Percentiles rank a stretch among this genome's conserved stretches.
Conservation (phyloP, 2,888 invertebrate genomes). For the Nineta flava region DNA sequence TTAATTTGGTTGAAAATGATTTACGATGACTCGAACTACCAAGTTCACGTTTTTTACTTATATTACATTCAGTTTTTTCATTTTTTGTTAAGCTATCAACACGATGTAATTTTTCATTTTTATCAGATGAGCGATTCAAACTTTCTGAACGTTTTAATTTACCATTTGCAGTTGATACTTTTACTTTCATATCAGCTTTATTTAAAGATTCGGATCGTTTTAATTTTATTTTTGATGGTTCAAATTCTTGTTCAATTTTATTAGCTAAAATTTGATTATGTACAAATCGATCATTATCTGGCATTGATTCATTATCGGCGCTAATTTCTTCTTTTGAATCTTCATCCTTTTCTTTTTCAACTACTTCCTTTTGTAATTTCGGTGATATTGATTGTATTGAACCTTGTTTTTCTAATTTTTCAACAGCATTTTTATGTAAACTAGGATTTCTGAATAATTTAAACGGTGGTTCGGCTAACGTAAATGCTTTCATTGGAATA, state of each 20-base stretch:
- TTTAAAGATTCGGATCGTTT: slow-evolving; percentile 47
- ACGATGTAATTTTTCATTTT: slow-evolving; percentile 31
- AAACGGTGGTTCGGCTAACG: slow-evolving; percentile 17
- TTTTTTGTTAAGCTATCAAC: slow-evolving; percentile 50
- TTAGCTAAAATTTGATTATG: slow-evolving; percentile 17
- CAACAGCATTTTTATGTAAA: slow-evolving; percentile 27
- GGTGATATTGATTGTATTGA: slow-evolving; percentile 9
- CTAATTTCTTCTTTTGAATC: slow-evolving; percentile 18
- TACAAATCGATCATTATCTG: slow-evolving; percentile 22
- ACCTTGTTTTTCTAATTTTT: slow-evolving; percentile 11
- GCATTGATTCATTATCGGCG: slow-evolving; percentile 16
- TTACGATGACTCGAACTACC: slow-evolving; percentile 26
- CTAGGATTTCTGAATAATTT: slow-evolving; percentile 33
- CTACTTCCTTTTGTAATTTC: slow-evolving; percentile 27
- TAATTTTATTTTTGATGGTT: slow-evolving; percentile 25
- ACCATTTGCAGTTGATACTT: slow-evolving; percentile 23
- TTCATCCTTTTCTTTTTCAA: slow-evolving; percentile 30
- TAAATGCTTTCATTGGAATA: slow-evolving; percentile 16
- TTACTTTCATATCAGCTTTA: slow-evolving; percentile 34
- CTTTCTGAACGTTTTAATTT: slow-evolving; percentile 45
- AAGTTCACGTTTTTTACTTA: slow-evolving; percentile 52
- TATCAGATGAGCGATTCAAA: slow-evolving; percentile 33
- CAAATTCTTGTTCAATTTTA: slow-evolving; percentile 11
- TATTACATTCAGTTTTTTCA: slow-evolving; percentile 65
- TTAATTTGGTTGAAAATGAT: slow-evolving; percentile 37